Base-by-base conservation (phyloP, 2,888 invertebrate genomes). In the Venustoraphidia nigricollis region DNA sequence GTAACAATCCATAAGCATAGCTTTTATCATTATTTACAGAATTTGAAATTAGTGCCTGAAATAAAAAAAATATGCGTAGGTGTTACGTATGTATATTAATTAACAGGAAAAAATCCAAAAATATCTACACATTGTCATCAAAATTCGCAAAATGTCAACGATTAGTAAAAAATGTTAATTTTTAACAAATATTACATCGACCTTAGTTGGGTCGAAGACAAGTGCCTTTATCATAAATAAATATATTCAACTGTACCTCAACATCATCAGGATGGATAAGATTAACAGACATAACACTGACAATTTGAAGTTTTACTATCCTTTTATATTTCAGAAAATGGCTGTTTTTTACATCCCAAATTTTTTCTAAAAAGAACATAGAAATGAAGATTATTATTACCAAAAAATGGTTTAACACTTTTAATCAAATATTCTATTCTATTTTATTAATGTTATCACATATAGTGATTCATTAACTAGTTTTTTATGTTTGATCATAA, bases 261-360 rank as follows among this genome's bases (percentile, higher is more conserved):
- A 70, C 62, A 54, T 74, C 73, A 50, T 71, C 67, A 0, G 74
- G 68, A 45, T 66, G 64, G 27, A 65, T 66, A 9, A 73, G 57
- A 42, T 62, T 60, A 2, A 69, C 52, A 1, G 66, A 57, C 9
- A 57, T 60, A 6, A 60, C 14, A 2, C 58, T 57, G 50, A 56
- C 62, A 4, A 59, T 39, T 59, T 63, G 64, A 40, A 65, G 51
- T 50, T 47, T 46, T 36, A 51, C 53, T 36, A 50, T 42, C 4
- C 48, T 46, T 39, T 51, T 49, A 45, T 48, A 53, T 34, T 44
- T 42, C 42, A 50, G 49, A 34, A 47, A 46, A 14, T 46, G 36
- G 6, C 49, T 9, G 37, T 51, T 42, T n/a, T 50, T 11, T 14
- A 36, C 10, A 34, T 45, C 46, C 44, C 53, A 55, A 10, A 54